Evolutionary conservation across 2,797 vertebrate species (phyloP).

Genomic region (Chaetophractus vellerosus): DNA sequence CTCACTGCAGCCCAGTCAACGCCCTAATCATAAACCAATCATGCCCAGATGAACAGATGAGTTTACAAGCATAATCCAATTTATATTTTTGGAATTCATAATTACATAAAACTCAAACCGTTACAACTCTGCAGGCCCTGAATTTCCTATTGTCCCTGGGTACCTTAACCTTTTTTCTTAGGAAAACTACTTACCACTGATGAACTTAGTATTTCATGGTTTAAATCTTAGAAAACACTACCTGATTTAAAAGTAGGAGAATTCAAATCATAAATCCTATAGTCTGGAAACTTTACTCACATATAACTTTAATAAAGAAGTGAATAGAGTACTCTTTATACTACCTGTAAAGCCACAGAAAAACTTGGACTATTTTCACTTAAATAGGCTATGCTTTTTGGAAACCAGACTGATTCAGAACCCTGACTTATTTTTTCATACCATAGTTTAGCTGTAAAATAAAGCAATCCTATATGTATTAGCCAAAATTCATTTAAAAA

Average conservation of each 20-base stretch:
- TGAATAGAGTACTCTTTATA: background rate
- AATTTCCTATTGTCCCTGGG: background rate
- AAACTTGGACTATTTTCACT: slow-evolving; percentile 36
- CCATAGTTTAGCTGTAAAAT: slow-evolving; percentile 45
- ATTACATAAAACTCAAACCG: no score
- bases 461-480: slow-evolving; percentile 59
- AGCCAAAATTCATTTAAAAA: slow-evolving; percentile 47
- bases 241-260: background rate
- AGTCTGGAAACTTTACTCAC: background rate
- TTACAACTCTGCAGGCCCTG: background rate
- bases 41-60: no score
- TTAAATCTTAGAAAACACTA: background rate
- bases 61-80: no score
- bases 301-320: background rate
- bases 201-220: background rate
- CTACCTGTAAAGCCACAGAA: background rate
- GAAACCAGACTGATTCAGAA: background rate
- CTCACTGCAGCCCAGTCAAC: no score
- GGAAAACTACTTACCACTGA: background rate
- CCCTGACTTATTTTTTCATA: background rate
- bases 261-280: background rate
- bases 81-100: no score
- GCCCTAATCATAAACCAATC: no score
- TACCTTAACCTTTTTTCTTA: background rate
- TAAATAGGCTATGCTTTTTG: background rate